Conservation (phyloP, 2,888 invertebrate species). For the Lasioglossum marginatum region DNA sequence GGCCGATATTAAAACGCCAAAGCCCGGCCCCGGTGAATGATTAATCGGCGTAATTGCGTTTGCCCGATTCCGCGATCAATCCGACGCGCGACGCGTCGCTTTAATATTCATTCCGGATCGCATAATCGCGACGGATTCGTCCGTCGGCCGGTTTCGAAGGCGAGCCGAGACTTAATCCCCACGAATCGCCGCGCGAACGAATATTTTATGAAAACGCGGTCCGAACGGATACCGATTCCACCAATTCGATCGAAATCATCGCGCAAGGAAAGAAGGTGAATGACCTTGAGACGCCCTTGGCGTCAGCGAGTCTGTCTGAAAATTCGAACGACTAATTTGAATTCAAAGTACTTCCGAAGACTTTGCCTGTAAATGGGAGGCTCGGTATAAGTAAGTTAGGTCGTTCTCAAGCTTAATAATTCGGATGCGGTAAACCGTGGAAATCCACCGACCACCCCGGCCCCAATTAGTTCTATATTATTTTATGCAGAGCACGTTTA, state of each 20-base stretch:
- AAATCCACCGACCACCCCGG: constrained; percentile 32
- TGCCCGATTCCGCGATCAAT: constrained; percentile 63
- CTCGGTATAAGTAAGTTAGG: constrained; percentile 17
- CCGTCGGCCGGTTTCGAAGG: neutral
- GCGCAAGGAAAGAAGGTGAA: too few species aligned
- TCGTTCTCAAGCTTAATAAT: constrained; percentile 25
- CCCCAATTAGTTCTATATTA: constrained; percentile 65
- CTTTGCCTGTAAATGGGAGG: neutral
- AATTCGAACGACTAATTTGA: constrained; percentile 10
- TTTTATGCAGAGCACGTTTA: constrained; percentile 57
- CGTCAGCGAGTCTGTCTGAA: neutral
- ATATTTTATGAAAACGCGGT: neutral
- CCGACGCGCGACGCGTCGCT: constrained; percentile 39
- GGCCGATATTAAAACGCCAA: constrained; percentile 57
- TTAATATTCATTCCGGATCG: constrained; percentile 49
- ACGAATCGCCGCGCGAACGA: constrained; percentile 26
- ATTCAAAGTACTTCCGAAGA: constrained; percentile 15
- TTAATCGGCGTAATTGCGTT: constrained; percentile 65
- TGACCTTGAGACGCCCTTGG: neutral
- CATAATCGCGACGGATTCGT: constrained; percentile 47
- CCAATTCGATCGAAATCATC: too few species aligned
- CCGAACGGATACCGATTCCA: too few species aligned
- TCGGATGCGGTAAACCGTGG: constrained; percentile 35
- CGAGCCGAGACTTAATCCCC: constrained; percentile 3
- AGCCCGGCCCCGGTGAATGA: constrained; percentile 37